A percentile compares a stretch with the other conserved stretches of the same genome.
Evolutionary conservation across 2,888 invertebrate species (phyloP).

Genomic region (Graphium colonna): DNA sequence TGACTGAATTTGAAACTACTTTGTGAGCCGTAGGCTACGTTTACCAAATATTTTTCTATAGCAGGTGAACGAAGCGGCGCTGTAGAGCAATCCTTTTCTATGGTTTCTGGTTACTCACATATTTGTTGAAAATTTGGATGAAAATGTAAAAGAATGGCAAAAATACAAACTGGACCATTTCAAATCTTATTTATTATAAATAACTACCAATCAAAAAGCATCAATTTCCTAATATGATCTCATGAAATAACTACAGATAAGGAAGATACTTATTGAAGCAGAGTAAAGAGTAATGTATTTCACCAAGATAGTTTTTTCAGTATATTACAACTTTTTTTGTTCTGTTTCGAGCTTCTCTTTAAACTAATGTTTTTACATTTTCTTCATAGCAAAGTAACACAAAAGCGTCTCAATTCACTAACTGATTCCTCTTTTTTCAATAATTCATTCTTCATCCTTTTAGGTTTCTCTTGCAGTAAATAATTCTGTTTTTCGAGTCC

Average conservation of each 20-base stretch:
- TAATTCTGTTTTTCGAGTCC: no score
- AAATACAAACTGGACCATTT: not conserved
- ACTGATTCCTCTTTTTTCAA: no score
- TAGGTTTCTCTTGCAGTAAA: no score
- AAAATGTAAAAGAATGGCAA: not conserved
- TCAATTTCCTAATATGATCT: no score
- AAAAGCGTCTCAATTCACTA: not conserved
- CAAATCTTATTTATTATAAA: not conserved
- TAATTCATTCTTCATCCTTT: conserved; percentile 4
- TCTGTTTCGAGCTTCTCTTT: conserved; percentile 1
- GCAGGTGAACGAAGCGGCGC: conserved; percentile 1
- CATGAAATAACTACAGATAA: conserved; percentile 17
- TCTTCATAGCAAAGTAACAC: not conserved
- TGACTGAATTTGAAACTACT: conserved; percentile 21
- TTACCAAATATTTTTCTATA: conserved; percentile 26
- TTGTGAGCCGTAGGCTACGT: conserved; percentile 26
- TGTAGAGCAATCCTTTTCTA: conserved; percentile 1
- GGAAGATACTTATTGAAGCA: conserved; percentile 22
- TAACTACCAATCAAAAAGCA: not conserved
- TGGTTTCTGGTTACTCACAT: conserved; percentile 2
- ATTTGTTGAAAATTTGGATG: conserved; percentile 18
- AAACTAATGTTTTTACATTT: not conserved
- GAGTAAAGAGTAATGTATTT: conserved; percentile 13
- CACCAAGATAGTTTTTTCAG: conserved; percentile 14
- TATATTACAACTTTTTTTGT: conserved; percentile 5